phyloP scores from a whole-genome alignment of 2,888 invertebrate species.

The Aricia artaxerxes region DNA sequence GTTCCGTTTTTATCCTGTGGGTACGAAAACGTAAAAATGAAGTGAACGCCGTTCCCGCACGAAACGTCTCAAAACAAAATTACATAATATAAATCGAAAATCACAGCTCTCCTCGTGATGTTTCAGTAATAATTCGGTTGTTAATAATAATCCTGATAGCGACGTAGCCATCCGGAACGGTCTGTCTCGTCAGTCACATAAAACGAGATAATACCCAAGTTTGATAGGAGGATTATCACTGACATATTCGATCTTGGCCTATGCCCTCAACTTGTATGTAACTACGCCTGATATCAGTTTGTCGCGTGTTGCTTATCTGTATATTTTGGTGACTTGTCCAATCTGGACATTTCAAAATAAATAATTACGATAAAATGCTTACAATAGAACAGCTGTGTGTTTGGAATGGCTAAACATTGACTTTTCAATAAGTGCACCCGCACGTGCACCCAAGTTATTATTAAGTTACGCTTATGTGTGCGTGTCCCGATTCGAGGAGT shows the following conservation, averaged over 20 bases:
- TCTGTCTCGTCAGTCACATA: neutral
- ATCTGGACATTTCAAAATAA: constrained; percentile 17
- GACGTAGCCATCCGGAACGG: neutral
- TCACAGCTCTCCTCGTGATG: no score
- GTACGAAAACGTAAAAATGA: no score
- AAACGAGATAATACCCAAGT: neutral
- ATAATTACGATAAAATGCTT: neutral
- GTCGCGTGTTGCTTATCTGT: constrained; percentile 9
- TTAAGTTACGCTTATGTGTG: no score
- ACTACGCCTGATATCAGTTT: neutral
- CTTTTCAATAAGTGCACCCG: neutral
- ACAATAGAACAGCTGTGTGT: neutral
- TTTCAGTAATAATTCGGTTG: neutral
- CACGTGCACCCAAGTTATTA: no score
- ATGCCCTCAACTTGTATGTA: neutral
- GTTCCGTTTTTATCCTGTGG: no score
- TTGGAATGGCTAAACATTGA: neutral
- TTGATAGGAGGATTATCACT: neutral
- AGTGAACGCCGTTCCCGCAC: no score
- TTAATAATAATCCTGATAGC: neutral
- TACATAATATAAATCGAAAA: no score
- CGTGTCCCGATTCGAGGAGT: no score
- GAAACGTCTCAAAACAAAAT: no score
- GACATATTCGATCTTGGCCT: neutral
- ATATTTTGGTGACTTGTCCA: neutral